Percentiles rank a stretch among this genome's conserved stretches.
Conservation (phyloP, 2,113 vertebrate species). For the Pseudopodoces humilis region DNA sequence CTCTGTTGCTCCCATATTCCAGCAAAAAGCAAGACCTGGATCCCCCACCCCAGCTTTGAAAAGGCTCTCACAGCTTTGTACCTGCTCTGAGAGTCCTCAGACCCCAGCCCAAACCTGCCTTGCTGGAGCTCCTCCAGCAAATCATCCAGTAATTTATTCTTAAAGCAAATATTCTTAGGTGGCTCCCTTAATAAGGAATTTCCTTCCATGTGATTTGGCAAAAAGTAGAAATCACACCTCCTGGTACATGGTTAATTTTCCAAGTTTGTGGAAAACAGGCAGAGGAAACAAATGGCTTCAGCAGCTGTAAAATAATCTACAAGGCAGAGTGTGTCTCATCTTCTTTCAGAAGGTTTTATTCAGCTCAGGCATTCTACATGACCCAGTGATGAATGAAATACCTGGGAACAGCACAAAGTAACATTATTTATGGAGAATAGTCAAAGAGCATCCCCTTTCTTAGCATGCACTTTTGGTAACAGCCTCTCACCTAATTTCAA, state of each 20-base stretch:
- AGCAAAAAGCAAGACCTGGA: not conserved
- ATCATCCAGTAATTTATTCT: slow-evolving; percentile 1
- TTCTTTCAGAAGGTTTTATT: slow-evolving; percentile 46
- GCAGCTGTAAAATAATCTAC: slow-evolving; percentile 42
- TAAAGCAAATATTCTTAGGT: not conserved
- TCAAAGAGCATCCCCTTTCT: not conserved
- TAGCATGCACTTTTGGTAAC: slow-evolving; percentile 4
- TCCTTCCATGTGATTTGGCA: slow-evolving; percentile 2
- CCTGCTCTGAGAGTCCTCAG: not conserved
- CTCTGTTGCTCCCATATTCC: not conserved
- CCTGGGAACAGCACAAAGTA: slow-evolving; percentile 18
- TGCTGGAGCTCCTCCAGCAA: not conserved
- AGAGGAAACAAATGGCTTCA: not conserved
- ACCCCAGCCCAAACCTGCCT: not conserved
- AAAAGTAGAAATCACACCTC: not conserved
- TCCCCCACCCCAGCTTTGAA: not conserved
- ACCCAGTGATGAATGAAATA: slow-evolving; percentile 55
- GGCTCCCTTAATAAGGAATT: not conserved
- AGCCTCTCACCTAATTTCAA: not conserved
- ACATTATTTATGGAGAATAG: slow-evolving; percentile 45
- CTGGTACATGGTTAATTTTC: slow-evolving; percentile 19
- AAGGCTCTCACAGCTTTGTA: not conserved
- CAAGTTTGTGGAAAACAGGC: not conserved
- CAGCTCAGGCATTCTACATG: slow-evolving; percentile 28
- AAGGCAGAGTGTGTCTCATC: slow-evolving; percentile 25